Percentiles rank a stretch among this genome's conserved stretches.
These are phyloP conservation scores for Drosophila leonis DNA, from an alignment of 2,888 invertebrate genomes.

Conservation along the genomic window DNA sequence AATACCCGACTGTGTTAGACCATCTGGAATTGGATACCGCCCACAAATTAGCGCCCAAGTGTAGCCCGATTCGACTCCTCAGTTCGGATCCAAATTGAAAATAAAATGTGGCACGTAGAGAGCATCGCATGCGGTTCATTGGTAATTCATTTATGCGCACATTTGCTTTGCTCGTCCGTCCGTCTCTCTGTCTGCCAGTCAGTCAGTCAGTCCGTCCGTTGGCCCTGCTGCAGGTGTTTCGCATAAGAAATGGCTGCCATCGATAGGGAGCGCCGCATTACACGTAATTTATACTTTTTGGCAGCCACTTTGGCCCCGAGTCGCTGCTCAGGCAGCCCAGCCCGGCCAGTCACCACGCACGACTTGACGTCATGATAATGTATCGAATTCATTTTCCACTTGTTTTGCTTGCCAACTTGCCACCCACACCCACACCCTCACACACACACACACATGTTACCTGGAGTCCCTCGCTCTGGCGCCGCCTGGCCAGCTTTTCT, in stretches of 20 bases:
- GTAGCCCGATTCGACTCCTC: conserved; percentile 3
- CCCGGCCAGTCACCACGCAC: conserved; percentile 66
- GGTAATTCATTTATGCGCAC: conserved; percentile 81
- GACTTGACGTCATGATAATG: conserved; percentile 80
- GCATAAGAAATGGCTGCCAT: conserved; percentile 75
- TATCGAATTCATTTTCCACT: conserved; percentile 81
- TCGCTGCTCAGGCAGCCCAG: conserved; percentile 3
- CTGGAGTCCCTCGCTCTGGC: conserved; percentile 14
- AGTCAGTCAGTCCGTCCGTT: conserved; percentile 2
- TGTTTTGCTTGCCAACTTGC: conserved; percentile 72
- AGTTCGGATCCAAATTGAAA: conserved; percentile 67
- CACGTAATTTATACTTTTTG: conserved; percentile 79
- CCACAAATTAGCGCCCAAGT: conserved; percentile 64
- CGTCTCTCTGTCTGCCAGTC: not conserved
- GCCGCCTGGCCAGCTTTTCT: conserved; percentile 25
- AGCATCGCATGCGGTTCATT: conserved; percentile 75
- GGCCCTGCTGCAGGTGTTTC: conserved; percentile 69
- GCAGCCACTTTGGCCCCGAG: conserved; percentile 62
- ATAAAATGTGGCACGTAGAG: conserved; percentile 65
- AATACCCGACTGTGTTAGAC: conserved; percentile 46
- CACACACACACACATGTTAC: conserved; percentile 6
- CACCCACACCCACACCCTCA: not conserved
- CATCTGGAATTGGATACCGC: conserved; percentile 44
- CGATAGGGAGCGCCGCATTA: conserved; percentile 64
- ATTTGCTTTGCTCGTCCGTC: conserved; percentile 51